Evolutionary conservation across 2,113 vertebrate species (phyloP).

Genomic region (Pampusana beccarii): DNA sequence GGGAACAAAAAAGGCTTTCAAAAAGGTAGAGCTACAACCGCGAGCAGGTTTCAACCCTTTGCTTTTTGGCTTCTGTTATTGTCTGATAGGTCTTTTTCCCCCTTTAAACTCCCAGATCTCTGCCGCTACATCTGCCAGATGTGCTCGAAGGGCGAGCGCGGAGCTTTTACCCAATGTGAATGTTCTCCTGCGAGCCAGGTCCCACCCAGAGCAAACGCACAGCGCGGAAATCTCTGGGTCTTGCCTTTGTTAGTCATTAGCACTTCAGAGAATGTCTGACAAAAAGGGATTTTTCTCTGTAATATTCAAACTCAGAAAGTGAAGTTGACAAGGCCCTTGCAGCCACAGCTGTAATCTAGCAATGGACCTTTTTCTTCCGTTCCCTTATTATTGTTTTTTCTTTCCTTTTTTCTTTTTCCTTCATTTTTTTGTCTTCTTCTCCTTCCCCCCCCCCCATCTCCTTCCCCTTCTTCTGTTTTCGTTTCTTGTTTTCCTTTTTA

Average conservation of each 20-base stretch:
- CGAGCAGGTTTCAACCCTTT: not conserved
- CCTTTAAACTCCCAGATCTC: not conserved
- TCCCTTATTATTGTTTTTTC: not conserved
- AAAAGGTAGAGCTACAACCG: not conserved
- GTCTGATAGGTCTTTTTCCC: not conserved
- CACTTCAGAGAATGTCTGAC: not conserved
- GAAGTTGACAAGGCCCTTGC: not conserved
- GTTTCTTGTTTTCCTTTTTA: not conserved
- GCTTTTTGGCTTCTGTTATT: not conserved
- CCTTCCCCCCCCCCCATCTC: no score
- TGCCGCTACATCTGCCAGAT: not conserved
- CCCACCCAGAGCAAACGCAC: not conserved
- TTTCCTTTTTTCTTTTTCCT: not conserved
- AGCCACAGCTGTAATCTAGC: not conserved
- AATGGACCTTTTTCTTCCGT: not conserved
- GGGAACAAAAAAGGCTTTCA: not conserved
- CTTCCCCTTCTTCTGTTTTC: not conserved
- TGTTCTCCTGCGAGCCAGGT: not conserved
- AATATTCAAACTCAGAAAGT: not conserved
- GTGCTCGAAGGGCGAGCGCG: fast-evolving
- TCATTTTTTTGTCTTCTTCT: no score
- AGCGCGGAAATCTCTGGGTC: not conserved
- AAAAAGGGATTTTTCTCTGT: not conserved
- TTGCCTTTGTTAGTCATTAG: not conserved
- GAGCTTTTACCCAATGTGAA: not conserved